phyloP scores from a whole-genome alignment of 2,113 vertebrate genomes.

The Tyrannus savana region DNA sequence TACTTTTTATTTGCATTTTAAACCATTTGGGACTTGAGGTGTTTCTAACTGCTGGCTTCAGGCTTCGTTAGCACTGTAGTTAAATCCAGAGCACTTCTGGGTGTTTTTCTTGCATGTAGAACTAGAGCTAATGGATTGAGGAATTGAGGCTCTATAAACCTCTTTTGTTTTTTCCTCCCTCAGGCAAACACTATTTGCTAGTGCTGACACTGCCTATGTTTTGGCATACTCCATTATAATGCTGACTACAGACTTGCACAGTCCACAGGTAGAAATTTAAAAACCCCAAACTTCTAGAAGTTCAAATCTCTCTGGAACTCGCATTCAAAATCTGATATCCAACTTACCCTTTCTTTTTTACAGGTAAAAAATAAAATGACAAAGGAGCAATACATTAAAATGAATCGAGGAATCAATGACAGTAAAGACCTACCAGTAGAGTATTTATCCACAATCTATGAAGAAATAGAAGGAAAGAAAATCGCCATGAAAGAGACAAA shows the following conservation, averaged over 20 bases:
- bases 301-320: not conserved
- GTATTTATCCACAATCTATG: slow-evolving; percentile 93
- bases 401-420: slow-evolving; percentile 98
- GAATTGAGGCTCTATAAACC: not conserved
- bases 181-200: slow-evolving; percentile 95
- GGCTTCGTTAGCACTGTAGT: not conserved
- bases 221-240: slow-evolving; percentile 98
- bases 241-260: slow-evolving; percentile 97
- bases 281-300: not conserved
- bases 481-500: slow-evolving; percentile 97
- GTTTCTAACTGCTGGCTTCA: not conserved
- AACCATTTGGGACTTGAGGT: not conserved
- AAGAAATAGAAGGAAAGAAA: slow-evolving; percentile 97
- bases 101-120: not conserved
- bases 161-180: not conserved
- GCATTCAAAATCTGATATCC: not conserved
- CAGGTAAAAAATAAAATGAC: slow-evolving; percentile 99
- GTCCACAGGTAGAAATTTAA: slow-evolving; percentile 85
- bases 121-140: not conserved
- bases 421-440: slow-evolving; percentile 97
- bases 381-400: slow-evolving; percentile 99
- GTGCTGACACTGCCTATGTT: slow-evolving; percentile 98
- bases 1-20: not conserved
- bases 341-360: not conserved
- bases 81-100: not conserved